Evolutionary conservation across 2,797 vertebrate genomes (phyloP).

Genomic region (Hirundo rustica): DNA sequence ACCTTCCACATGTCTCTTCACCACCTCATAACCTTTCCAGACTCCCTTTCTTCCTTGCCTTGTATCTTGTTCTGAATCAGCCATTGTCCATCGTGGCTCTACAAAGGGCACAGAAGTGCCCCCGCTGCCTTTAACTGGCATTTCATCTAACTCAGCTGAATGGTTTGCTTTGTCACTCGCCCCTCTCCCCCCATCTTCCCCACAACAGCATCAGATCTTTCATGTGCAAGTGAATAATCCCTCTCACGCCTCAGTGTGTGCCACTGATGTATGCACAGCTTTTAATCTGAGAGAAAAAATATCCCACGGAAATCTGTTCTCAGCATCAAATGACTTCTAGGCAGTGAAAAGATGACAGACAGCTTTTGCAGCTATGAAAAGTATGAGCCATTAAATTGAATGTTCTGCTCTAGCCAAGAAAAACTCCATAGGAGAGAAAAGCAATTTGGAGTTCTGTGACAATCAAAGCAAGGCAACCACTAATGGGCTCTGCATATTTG

Average conservation of each 20-base stretch:
- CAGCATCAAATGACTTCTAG: conserved; percentile 10
- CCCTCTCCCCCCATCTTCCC: neutral
- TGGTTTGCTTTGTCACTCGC: neutral
- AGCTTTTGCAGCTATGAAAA: conserved; percentile 22
- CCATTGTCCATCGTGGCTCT: neutral
- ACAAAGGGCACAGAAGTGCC: neutral
- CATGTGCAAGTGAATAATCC: neutral
- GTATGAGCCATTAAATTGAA: conserved; percentile 27
- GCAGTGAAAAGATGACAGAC: conserved; percentile 17
- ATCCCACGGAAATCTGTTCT: neutral
- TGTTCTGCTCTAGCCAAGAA: conserved; percentile 10
- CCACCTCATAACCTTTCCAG: neutral
- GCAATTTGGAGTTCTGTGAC: neutral
- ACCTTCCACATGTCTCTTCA: neutral
- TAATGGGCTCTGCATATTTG: neutral
- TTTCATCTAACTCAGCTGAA: conserved; percentile 8
- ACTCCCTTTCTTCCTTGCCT: neutral
- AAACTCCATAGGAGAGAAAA: neutral
- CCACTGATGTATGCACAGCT: neutral
- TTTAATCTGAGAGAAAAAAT: conserved; percentile 1
- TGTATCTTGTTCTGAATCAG: neutral
- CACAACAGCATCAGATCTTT: neutral
- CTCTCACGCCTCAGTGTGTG: neutral
- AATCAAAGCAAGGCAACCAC: conserved; percentile 9
- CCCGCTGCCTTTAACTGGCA: neutral